These are phyloP conservation scores for Hippocampus mohnikei DNA, from an alignment of 2,113 vertebrate genomes.

Conservation along the genomic window DNA sequence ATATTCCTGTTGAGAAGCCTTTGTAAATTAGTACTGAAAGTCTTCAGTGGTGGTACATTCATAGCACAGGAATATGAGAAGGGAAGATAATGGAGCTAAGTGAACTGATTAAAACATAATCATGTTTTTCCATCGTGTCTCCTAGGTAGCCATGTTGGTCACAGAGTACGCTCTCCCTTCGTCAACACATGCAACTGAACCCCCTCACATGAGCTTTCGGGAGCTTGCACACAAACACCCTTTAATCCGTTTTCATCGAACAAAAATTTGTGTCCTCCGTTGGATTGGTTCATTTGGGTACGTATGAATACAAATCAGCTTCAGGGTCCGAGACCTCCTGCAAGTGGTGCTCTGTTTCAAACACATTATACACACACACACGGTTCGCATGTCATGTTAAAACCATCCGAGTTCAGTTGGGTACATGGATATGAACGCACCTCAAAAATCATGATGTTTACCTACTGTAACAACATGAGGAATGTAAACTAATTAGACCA, in stretches of 20 bases:
- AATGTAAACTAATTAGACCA: not conserved
- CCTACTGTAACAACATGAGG: not conserved
- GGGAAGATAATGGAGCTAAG: not conserved
- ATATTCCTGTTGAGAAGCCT: slow-evolving; percentile 8
- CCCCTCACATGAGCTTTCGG: not conserved
- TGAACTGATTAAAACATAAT: slow-evolving; percentile 2
- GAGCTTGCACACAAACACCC: not conserved
- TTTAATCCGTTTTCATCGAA: not conserved
- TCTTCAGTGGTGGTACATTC: slow-evolving; percentile 4
- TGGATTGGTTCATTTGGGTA: not conserved
- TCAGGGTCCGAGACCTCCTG: not conserved
- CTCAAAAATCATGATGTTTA: not conserved
- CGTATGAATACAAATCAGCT: not conserved
- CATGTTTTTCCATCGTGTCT: not conserved
- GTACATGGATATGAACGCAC: not conserved
- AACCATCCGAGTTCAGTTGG: not conserved
- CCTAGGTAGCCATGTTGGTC: not conserved
- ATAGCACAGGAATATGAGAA: slow-evolving; percentile 28
- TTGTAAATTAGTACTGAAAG: slow-evolving; percentile 11
- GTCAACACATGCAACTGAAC: not conserved
- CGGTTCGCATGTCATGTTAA: not conserved
- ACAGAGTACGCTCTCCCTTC: not conserved
- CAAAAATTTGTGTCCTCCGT: not conserved
- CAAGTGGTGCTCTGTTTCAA: not conserved
- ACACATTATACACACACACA: not conserved